phyloP scores from a whole-genome alignment of 2,113 vertebrate genomes.

The Nerophis ophidion region DNA sequence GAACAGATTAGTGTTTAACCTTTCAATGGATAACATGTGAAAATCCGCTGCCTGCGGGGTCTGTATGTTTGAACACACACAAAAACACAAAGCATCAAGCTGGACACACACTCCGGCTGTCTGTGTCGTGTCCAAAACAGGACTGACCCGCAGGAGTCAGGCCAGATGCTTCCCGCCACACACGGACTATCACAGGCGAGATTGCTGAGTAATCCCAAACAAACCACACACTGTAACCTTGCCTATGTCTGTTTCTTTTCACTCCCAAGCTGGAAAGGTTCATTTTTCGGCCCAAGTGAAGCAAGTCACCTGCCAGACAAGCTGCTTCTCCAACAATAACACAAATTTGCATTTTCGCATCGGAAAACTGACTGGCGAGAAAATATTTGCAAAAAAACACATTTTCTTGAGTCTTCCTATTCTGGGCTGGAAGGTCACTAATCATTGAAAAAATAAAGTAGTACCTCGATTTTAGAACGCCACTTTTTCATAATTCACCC shows the following conservation, averaged over 20 bases:
- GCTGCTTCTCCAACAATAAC: slow-evolving; percentile 21
- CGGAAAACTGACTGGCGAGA: slow-evolving; percentile 21
- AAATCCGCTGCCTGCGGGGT: slow-evolving; percentile 32
- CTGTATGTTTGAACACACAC: slow-evolving; percentile 49
- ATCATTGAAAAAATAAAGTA: background rate
- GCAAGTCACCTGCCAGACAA: slow-evolving; percentile 40
- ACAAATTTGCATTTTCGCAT: slow-evolving; percentile 22
- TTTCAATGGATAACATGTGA: background rate
- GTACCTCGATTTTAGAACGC: background rate
- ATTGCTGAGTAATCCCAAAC: slow-evolving; percentile 1
- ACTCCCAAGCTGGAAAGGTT: slow-evolving; percentile 11
- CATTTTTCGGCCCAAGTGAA: slow-evolving; percentile 14
- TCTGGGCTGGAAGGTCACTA: background rate
- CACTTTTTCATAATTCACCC: no score
- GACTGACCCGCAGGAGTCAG: slow-evolving; percentile 47
- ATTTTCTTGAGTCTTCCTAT: background rate
- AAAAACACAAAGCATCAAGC: slow-evolving; percentile 41
- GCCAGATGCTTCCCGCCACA: slow-evolving; percentile 41
- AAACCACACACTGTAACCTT: background rate
- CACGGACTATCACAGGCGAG: background rate
- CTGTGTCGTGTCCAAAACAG: slow-evolving; percentile 47
- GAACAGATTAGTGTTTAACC: background rate
- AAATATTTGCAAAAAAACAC: slow-evolving; percentile 13
- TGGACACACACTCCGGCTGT: slow-evolving; percentile 24
- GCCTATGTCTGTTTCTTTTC: slow-evolving; percentile 8